Percentiles rank a stretch among this genome's conserved stretches.
Conservation (phyloP, 2,113 vertebrate species). For the Casuarius casuarius region DNA sequence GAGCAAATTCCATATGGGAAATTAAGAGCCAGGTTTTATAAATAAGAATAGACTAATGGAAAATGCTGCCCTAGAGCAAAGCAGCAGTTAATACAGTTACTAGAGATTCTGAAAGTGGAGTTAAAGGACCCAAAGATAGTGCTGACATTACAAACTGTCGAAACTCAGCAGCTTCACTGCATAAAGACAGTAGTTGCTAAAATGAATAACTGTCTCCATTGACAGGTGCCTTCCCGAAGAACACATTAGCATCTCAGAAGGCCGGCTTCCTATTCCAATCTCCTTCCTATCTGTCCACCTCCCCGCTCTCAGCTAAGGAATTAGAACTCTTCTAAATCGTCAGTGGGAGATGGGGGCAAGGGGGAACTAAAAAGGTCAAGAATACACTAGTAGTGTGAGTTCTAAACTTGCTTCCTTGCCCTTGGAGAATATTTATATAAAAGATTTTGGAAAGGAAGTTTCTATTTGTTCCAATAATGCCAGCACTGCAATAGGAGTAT, state of each 20-base stretch:
- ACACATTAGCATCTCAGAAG: background rate
- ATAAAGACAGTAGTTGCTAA: background rate
- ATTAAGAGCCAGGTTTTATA: background rate
- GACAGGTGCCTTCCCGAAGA: constrained; percentile 5
- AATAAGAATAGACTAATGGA: background rate
- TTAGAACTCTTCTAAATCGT: background rate
- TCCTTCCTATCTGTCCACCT: background rate
- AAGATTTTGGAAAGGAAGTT: background rate
- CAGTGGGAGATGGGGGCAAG: background rate
- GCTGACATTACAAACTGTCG: background rate
- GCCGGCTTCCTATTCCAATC: background rate
- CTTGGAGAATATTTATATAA: background rate
- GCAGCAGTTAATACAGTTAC: background rate
- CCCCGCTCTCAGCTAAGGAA: background rate
- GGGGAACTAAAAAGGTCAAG: background rate
- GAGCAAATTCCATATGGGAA: background rate
- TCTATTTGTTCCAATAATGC: background rate
- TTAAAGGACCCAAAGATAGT: background rate
- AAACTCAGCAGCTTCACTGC: background rate
- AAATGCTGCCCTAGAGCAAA: background rate
- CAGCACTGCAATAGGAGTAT: background rate
- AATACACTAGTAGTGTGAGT: background rate
- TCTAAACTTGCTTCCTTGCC: background rate
- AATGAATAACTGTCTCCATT: background rate
- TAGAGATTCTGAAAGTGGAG: background rate